These are phyloP conservation scores for Hydriomena furcata DNA, from an alignment of 2,888 invertebrate genomes.

Conservation along the genomic window DNA sequence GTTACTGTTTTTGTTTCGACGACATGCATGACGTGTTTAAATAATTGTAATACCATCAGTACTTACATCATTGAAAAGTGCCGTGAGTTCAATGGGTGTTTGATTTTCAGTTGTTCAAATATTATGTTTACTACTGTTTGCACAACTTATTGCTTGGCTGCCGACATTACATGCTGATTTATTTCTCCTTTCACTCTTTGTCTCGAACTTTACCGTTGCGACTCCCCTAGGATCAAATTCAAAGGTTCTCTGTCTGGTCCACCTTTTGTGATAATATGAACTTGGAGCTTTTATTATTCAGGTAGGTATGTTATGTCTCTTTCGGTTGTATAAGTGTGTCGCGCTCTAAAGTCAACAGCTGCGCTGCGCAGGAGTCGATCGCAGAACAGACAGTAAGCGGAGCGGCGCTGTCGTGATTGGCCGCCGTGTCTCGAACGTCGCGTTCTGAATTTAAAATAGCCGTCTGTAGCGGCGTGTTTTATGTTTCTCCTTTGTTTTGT, in stretches of 20 bases:
- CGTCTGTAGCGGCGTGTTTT: constrained; percentile 60
- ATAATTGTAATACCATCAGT: constrained; percentile 6
- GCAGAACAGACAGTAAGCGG: constrained; percentile 75
- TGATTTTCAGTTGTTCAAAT: constrained; percentile 31
- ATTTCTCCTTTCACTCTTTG: constrained; percentile 23
- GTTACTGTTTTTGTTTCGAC: neutral
- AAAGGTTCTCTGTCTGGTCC: constrained; percentile 52
- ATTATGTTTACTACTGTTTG: constrained; percentile 9
- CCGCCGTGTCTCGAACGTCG: constrained; percentile 52
- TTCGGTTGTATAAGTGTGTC: constrained; percentile 45
- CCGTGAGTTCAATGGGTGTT: neutral
- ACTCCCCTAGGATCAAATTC: constrained; percentile 49
- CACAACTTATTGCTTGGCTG: constrained; percentile 4
- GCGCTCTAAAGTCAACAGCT: constrained; percentile 59
- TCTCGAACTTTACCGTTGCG: constrained; percentile 32
- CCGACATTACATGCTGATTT: constrained; percentile 8
- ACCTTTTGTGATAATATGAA: constrained; percentile 58
- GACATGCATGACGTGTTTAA: neutral
- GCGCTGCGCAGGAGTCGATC: constrained; percentile 74
- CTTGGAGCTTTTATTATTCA: constrained; percentile 72
- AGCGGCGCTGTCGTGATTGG: constrained; percentile 74
- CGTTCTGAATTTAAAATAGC: constrained; percentile 66
- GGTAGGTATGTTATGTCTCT: constrained; percentile 66
- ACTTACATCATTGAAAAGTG: neutral
- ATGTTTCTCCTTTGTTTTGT: constrained; percentile 49